Base-by-base conservation (phyloP, 2,888 invertebrate species). In the Clivina fossor region DNA sequence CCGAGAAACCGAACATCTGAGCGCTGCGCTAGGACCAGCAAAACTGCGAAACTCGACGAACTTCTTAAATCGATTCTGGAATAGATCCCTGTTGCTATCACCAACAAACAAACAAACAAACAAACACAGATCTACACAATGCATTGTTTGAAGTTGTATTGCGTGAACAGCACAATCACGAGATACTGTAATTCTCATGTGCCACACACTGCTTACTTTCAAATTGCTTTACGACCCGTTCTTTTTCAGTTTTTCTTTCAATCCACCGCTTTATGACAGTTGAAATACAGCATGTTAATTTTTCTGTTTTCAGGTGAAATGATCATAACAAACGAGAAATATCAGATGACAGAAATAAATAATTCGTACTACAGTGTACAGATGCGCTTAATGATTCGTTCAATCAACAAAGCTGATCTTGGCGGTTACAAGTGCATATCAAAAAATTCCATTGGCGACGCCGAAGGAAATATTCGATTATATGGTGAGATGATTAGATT, bases 401-500 rank as follows among this genome's bases (percentile, higher is more conserved):
- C 85, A 64, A 81, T 93, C 58, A 86, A 86, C 68, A 81, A 83
- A 61, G 81, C 81, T 57, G 90, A 91, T 71, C 81, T 90, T 64
- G 90, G 90, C 11, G 90, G 90, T 44, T 93, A 93, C 79, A 91
- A 90, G 71, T 93, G 93, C 76, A 90, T 91, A 68, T 92, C 92
- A 47, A 92, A 93, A 76, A 93, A 93, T 75, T 91, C 91, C 59
- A 90, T 93, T 67, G 93, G 93, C 1, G 91, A 90, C 66, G 90
- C 93, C 9, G 92, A 92, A 71, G 92, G 92, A 57, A 90, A 87
- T 70, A 93, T 93, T 67, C 82, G 91, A 65, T 80, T 93, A 62
- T 92, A 93, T 72, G 90, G 93, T 93, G 74, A 84, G 86, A 77
- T 56, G 35, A 24, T 26, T n/a, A 5, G 28, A 4, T 2, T 35